These are phyloP conservation scores for Aricia artaxerxes DNA, from an alignment of 2,888 invertebrate genomes.

Conservation along the genomic window DNA sequence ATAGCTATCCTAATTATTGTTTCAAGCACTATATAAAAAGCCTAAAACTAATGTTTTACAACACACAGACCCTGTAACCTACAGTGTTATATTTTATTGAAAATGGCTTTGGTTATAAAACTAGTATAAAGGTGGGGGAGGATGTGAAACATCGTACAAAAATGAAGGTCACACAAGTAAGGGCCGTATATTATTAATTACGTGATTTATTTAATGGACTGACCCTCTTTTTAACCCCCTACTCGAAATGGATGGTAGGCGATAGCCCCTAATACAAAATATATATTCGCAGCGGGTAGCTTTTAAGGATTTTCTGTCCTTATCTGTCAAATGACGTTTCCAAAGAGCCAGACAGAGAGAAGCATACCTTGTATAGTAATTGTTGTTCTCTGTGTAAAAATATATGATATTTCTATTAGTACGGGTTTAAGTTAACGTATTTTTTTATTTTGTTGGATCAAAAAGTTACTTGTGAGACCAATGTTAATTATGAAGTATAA, in stretches of 20 bases:
- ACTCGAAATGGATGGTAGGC: neutral
- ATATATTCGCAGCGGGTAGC: too few relatives aligned
- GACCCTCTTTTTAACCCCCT: neutral
- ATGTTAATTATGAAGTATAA: neutral
- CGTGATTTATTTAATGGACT: too few relatives aligned
- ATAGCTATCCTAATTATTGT: neutral
- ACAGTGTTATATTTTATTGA: neutral
- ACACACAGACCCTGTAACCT: conserved; percentile 20
- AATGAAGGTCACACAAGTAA: neutral
- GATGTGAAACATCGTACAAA: neutral
- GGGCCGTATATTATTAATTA: neutral
- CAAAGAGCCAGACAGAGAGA: too few relatives aligned
- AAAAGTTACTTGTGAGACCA: neutral
- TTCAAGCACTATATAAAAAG: conserved; percentile 7
- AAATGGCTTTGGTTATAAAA: conserved; percentile 28
- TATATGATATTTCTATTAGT: too few relatives aligned
- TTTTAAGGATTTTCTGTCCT: too few relatives aligned
- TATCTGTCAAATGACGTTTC: too few relatives aligned
- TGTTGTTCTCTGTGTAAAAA: too few relatives aligned
- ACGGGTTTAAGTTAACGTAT: too few relatives aligned
- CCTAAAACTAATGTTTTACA: neutral
- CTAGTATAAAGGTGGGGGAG: conserved; percentile 21
- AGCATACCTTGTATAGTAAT: too few relatives aligned
- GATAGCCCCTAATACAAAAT: neutral
- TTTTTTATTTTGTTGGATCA: neutral